phyloP scores from a whole-genome alignment of 1,140 invertebrate genomes.

The Nasonia giraulti region DNA sequence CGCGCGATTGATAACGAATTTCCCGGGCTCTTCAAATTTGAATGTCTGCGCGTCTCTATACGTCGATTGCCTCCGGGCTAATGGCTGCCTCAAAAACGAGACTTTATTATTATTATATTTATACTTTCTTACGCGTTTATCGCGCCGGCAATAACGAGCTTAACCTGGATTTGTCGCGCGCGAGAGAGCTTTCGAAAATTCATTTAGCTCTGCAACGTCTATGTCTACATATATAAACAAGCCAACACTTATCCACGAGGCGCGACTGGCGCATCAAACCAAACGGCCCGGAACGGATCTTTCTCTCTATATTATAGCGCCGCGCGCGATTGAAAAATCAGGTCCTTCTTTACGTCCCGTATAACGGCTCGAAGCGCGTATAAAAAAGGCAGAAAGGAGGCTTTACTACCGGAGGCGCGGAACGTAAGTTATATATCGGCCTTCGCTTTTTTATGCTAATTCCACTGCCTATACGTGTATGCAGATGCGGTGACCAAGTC shows the following conservation, averaged over 20 bases:
- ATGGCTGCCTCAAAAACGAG: neutral
- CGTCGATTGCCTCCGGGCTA: neutral
- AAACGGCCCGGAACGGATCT: neutral
- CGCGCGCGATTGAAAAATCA: constrained; percentile 39
- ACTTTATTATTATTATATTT: too few species aligned
- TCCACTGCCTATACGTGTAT: neutral
- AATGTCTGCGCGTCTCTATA: neutral
- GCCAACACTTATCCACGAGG: neutral
- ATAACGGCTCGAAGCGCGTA: neutral
- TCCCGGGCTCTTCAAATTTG: neutral
- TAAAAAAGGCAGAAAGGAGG: neutral
- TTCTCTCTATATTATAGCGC: too few species aligned
- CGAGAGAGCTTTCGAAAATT: too few species aligned
- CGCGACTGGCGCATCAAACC: neutral
- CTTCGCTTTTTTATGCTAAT: constrained; percentile 6
- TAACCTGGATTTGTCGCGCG: too few species aligned
- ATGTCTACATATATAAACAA: neutral
- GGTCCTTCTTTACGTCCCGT: constrained; percentile 1
- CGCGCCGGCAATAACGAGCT: too few species aligned
- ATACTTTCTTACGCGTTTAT: too few species aligned
- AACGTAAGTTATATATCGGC: neutral
- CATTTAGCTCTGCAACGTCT: too few species aligned
- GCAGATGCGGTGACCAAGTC: constrained; percentile 83
- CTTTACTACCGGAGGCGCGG: neutral
- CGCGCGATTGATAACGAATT: neutral